Base-by-base conservation (phyloP, 2,113 vertebrate genomes). In the Mixornis gularis region DNA sequence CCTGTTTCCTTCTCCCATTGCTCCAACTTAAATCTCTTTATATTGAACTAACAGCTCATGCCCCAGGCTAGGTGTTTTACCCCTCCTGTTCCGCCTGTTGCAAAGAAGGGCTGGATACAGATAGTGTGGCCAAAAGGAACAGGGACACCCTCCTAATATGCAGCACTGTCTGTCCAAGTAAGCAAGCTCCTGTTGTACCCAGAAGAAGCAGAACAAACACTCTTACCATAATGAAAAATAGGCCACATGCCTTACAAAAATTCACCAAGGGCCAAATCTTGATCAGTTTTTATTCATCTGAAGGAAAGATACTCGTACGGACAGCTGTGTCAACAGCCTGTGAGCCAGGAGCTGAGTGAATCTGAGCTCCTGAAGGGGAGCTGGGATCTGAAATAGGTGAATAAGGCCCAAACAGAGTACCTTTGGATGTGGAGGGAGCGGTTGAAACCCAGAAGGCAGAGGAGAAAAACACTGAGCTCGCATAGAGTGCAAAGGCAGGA, bases 251-350 rank as follows among this genome's bases (percentile, higher is more conserved):
- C 85, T 95, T 92, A 92, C 40, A 88, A 93, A 94, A 95, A 92
- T 88, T 88, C 88, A 90, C 76, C 48, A 40, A 74, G 52, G 90
- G 88, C 94, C 94, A 95, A 85, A 90, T 85, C 85, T 93, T 90
- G 88, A 94, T 96, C 88, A 49, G 76, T 78, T 95, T 95, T 95
- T 95, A 92, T 95, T 95, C 94, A 56, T 93, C 60, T 86, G 83
- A 91, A 95, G 86, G 64, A 86, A 91, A 77, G 85, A 95, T 29
- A 93, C 77, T 94, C 1, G 0, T 32, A 90, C 1, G 0, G 76
- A 94, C 95, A 96, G 94, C 92, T 95, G 95, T 95, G 92, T 96
- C 93, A 96, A 96, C 94, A 95, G 77, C 79, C 64, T 52, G 52
- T 32, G 72, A 95, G 92, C 95, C 92, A 96, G 83, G 25, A 52